Conservation (phyloP, 1,140 invertebrate species). For the Lineus longissimus region DNA sequence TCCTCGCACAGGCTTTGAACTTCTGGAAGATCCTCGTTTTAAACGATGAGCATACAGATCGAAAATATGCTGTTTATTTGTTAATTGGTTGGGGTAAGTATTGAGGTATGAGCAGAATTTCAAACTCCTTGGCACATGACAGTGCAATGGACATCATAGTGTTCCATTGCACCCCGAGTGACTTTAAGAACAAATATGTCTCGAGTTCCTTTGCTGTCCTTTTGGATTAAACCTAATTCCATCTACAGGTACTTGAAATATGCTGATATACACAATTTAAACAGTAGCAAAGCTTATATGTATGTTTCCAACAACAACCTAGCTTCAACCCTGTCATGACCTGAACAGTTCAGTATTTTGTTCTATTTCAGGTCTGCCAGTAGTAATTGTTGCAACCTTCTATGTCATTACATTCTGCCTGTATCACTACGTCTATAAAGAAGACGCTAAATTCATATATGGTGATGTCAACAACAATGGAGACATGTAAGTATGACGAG, state of each 20-base stretch:
- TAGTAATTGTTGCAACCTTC: constrained; percentile 37
- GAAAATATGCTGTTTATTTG: constrained; percentile 44
- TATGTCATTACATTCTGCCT: constrained; percentile 43
- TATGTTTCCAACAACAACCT: no score
- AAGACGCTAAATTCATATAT: constrained; percentile 40
- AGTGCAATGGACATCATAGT: no score
- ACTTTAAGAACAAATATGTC: no score
- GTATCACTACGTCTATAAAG: constrained; percentile 38
- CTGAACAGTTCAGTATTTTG: no score
- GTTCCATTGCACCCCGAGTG: no score
- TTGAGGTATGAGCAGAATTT: no score
- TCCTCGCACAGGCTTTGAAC: constrained; percentile 58
- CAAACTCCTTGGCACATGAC: no score
- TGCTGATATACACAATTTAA: no score
- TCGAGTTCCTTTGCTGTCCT: no score
- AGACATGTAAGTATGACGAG: constrained; percentile 43
- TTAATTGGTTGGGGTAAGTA: constrained; percentile 49
- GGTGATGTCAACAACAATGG: constrained; percentile 45
- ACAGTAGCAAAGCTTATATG: no score
- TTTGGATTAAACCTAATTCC: no score
- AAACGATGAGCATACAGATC: constrained; percentile 52
- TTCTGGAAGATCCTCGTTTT: constrained; percentile 47
- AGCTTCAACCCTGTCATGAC: no score
- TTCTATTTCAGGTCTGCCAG: constrained; percentile 36
- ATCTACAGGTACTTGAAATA: neutral